These are phyloP conservation scores for Leptodactylus fallax DNA, from an alignment of 2,797 vertebrate species.

Conservation along the genomic window DNA sequence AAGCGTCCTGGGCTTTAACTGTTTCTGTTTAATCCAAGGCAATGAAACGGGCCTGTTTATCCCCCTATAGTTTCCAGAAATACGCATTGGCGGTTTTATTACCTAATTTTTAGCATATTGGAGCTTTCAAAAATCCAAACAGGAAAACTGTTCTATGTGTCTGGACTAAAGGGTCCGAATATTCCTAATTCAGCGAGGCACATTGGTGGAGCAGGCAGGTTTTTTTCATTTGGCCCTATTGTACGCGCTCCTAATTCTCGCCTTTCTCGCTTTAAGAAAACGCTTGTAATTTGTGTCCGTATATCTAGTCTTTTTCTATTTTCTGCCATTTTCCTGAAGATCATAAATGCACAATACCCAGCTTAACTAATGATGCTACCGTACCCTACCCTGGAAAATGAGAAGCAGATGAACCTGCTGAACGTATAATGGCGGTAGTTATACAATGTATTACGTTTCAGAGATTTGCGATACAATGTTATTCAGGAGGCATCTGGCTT, in stretches of 20 bases:
- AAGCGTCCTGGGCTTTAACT: conserved; percentile 63
- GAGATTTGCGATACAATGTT: conserved; percentile 51
- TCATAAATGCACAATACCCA: conserved; percentile 46
- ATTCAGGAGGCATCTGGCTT: conserved; percentile 56
- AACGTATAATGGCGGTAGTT: conserved; percentile 51
- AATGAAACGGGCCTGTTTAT: conserved; percentile 52
- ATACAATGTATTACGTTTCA: conserved; percentile 57
- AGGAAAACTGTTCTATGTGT: conserved; percentile 61
- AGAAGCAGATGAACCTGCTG: conserved; percentile 53
- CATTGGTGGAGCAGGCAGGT: conserved; percentile 10
- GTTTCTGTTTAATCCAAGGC: conserved; percentile 62
- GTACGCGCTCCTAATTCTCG: not conserved
- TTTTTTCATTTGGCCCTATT: conserved; percentile 62
- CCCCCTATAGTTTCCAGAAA: conserved; percentile 60
- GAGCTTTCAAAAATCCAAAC: conserved; percentile 59
- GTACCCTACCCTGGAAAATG: conserved; percentile 52
- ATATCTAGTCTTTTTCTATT: conserved; percentile 31
- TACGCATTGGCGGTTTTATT: conserved; percentile 61
- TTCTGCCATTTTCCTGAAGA: conserved; percentile 27
- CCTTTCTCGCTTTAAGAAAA: conserved; percentile 12
- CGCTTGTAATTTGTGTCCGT: not conserved
- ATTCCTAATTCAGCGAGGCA: conserved; percentile 62
- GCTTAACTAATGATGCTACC: conserved; percentile 63
- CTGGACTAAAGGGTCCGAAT: conserved; percentile 54
- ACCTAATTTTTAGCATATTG: conserved; percentile 64